Evolutionary conservation across 1,140 invertebrate genomes (phyloP).

Genomic region (Oscheius sp.): DNA sequence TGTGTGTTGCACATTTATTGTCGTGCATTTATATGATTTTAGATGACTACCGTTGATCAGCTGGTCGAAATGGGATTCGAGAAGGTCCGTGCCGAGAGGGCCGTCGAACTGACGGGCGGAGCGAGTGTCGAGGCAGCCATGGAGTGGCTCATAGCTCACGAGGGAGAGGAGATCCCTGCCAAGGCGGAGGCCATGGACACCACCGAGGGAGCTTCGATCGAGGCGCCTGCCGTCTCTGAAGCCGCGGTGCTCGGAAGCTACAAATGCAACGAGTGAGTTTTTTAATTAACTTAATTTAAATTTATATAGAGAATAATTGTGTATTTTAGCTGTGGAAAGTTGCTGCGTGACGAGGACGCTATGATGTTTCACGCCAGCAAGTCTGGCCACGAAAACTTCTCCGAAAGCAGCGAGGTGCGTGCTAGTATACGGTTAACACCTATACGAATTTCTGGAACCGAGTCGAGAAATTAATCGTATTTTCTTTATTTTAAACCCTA

Average conservation of each 20-base stretch:
- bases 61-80: constrained; percentile 35
- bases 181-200: background rate
- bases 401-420: constrained; percentile 78
- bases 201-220: background rate
- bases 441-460: too few species aligned
- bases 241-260: background rate
- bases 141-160: constrained; percentile 24
- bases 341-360: constrained; percentile 74
- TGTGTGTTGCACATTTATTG: background rate
- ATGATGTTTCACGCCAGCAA: constrained; percentile 88
- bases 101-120: constrained; percentile 6
- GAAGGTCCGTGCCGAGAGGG: constrained; percentile 14
- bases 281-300: background rate
- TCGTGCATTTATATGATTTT: background rate
- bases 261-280: constrained; percentile 32
- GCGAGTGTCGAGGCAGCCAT: background rate
- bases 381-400: constrained; percentile 82
- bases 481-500: constrained; percentile 60
- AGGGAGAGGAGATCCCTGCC: constrained; percentile 1
- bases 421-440: too few species aligned
- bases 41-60: constrained; percentile 20
- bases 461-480: too few species aligned
- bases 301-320: background rate
- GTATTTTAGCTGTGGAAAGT: constrained; percentile 74
- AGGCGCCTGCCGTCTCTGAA: background rate